Evolutionary conservation across 1,140 invertebrate species (phyloP), one percentile per base, ranked within the genome.

Genomic region (Drosophila tropicalis): DNA sequence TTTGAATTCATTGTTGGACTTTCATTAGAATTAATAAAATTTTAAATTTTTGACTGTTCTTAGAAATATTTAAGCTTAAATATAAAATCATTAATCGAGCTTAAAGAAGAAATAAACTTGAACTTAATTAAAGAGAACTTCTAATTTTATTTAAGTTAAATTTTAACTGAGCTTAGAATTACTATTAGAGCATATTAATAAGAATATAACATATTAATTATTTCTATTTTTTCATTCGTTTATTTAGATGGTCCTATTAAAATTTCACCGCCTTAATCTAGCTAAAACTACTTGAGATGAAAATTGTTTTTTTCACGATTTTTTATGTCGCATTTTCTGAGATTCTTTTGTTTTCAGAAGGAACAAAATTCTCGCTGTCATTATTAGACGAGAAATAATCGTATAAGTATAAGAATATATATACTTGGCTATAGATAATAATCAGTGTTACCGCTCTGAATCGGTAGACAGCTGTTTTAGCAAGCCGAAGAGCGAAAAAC

Each of bases 381-480:
- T 4, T 17, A 44, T n/a, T 6, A 15, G 5, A 5, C 4, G 5
- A 47, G 44, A 17, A 47, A 19, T 47, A 19, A 55, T 29, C 7
- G 25, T 65, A 44, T 60, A 4, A n/a, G 3, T 39, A 39, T 39
- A 13, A 57, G 34, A 36, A n/a, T 67, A 32, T 61, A 36, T 36
- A 12, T 36, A 36, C 10, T 13, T 12, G 7, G 36, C 3, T 51
- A 34, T 5, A 29, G 32, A 62, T 47, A 71, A 60, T 65, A 64
- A 72, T 68, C 55, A 55, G 66, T 17, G 54, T 69, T 73, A 73
- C 71, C 19, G 71, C 74, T 73, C 19, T 57, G 51, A 73, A 73
- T 73, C 66, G 75, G 71, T 70, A 77, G 66, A 78, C 76, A 78
- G 72, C 61, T 78, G 76, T 68, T 71, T 68, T 32, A 34, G 19